phyloP scores from a whole-genome alignment of 2,797 vertebrate species.

The Peromyscus aztecus region DNA sequence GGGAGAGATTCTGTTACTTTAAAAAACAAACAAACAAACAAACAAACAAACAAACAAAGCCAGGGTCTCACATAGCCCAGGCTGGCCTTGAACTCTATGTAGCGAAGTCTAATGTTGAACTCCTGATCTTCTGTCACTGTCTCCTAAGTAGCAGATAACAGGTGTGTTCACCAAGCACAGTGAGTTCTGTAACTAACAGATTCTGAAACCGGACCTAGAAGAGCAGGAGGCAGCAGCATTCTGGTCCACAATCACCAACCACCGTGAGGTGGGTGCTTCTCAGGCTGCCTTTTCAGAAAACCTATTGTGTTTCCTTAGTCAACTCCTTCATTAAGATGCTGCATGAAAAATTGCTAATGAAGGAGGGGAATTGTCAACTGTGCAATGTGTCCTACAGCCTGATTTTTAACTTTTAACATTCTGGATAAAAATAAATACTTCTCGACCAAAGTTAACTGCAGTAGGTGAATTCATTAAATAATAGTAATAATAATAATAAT shows the following conservation, averaged over 20 bases:
- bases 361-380: neutral
- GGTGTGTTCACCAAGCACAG: neutral
- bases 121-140: neutral
- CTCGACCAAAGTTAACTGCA: constrained; percentile 28
- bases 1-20: neutral
- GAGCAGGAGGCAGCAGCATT: neutral
- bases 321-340: neutral
- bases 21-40: neutral
- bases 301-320: neutral
- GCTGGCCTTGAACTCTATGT: neutral
- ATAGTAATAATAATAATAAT: neutral
- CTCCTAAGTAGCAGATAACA: neutral
- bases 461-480: neutral
- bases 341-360: neutral
- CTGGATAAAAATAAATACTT: constrained; percentile 56
- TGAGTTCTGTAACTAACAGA: neutral
- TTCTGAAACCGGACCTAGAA: neutral
- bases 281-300: neutral
- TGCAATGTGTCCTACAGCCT: neutral
- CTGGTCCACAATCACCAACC: accelerated
- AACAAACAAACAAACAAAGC: neutral
- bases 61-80: neutral
- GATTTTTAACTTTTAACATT: constrained; percentile 13
- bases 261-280: neutral
- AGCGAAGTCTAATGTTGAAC: neutral